These are phyloP conservation scores for Amblyjoppa fuscipennis DNA, from an alignment of 2,888 invertebrate species.

Conservation along the genomic window DNA sequence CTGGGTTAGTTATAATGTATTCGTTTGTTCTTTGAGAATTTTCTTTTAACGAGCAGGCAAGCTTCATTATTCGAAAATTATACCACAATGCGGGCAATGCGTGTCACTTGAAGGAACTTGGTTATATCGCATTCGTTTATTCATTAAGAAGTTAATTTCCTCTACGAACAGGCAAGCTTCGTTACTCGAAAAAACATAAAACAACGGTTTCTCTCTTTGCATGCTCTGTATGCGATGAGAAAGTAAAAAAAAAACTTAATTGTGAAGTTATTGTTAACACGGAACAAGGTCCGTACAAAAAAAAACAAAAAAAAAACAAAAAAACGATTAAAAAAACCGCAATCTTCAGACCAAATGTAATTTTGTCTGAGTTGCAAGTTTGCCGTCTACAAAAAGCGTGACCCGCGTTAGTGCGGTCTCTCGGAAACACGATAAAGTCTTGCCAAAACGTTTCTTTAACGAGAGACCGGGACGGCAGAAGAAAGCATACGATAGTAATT, in stretches of 20 bases:
- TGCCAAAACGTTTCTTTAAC: constrained; percentile 10
- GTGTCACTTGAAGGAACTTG: background rate
- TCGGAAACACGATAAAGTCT: background rate
- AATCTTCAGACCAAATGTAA: background rate
- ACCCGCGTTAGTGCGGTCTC: background rate
- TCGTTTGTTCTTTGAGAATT: too few relatives aligned
- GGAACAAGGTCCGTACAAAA: too few relatives aligned
- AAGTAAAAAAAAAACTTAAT: background rate
- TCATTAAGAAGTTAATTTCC: background rate
- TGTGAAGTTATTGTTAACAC: background rate
- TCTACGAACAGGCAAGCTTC: background rate
- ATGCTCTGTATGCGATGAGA: background rate
- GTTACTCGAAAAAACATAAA: too few relatives aligned
- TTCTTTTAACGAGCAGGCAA: too few relatives aligned
- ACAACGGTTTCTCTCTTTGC: too few relatives aligned
- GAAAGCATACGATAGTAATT: constrained; percentile 12
- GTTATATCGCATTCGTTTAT: background rate
- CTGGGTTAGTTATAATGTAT: too few relatives aligned
- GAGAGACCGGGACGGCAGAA: background rate
- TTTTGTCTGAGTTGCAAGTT: background rate
- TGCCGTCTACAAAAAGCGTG: background rate
- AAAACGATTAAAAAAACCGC: background rate
- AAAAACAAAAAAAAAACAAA: too few relatives aligned
- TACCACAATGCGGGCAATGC: background rate
- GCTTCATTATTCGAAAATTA: background rate